Conservation (phyloP, 2,888 invertebrate genomes). For the Synanthedon tipuliformis region DNA sequence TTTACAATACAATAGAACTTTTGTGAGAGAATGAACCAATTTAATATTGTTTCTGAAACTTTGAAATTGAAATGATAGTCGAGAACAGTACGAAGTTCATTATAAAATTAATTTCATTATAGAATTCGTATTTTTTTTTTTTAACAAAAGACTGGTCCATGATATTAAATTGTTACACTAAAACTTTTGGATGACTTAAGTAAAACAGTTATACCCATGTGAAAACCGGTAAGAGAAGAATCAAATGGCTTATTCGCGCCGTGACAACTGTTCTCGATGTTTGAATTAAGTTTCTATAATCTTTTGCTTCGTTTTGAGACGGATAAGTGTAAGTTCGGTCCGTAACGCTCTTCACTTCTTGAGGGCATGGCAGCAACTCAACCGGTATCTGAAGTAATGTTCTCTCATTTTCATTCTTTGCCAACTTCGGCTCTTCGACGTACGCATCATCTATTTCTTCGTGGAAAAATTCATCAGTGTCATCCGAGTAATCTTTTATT, state of each 20-base stretch:
- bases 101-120: conserved; percentile 5
- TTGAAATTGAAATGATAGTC: conserved; percentile 5
- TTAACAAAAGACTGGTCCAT: conserved; percentile 6
- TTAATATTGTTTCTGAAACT: conserved; percentile 15
- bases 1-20: conserved; percentile 15
- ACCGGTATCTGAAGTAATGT: conserved; percentile 68
- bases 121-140: conserved; percentile 1
- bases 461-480: conserved; percentile 42
- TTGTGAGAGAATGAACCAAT: conserved; percentile 11
- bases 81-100: conserved; percentile 6
- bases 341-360: conserved; percentile 72
- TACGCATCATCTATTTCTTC: conserved; percentile 53
- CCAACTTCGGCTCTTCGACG: conserved; percentile 45
- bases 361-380: conserved; percentile 71
- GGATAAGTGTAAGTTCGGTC: conserved; percentile 68
- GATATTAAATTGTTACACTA: neutral
- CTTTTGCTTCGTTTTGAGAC: conserved; percentile 68
- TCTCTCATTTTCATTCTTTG: conserved; percentile 49
- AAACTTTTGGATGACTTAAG: neutral
- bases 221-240: neutral
- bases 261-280: conserved; percentile 20
- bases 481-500: conserved; percentile 46
- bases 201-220: neutral
- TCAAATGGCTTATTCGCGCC: neutral
- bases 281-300: conserved; percentile 57